These are phyloP conservation scores for Cygnus olor DNA, from an alignment of 2,797 vertebrate species.

Conservation along the genomic window DNA sequence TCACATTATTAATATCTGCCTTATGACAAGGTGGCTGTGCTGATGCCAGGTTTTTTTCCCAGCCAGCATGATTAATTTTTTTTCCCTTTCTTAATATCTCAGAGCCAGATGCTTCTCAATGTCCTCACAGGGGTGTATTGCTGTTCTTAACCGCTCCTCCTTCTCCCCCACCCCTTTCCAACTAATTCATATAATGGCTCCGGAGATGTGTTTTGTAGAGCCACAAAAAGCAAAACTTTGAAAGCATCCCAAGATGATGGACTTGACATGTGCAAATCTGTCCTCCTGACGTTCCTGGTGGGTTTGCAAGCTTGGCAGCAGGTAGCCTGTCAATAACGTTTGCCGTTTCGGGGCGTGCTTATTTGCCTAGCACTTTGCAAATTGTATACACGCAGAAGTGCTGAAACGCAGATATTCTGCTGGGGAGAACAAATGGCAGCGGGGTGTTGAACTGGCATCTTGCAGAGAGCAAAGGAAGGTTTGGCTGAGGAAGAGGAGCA, in stretches of 20 bases:
- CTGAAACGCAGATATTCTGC: constrained; percentile 46
- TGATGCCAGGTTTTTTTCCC: constrained; percentile 60
- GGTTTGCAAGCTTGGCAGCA: constrained; percentile 31
- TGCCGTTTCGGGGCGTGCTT: background rate
- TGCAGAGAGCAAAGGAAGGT: background rate
- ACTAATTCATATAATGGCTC: constrained; percentile 88
- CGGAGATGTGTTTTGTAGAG: constrained; percentile 78
- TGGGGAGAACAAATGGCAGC: background rate
- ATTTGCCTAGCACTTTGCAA: constrained; percentile 56
- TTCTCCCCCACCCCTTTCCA: background rate
- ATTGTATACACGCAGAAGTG: constrained; percentile 40
- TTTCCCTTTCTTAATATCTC: constrained; percentile 87
- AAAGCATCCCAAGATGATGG: constrained; percentile 45
- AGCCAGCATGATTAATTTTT: constrained; percentile 75
- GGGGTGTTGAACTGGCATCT: background rate
- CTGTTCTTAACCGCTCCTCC: constrained; percentile 69
- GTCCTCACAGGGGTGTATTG: constrained; percentile 79
- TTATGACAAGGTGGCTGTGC: constrained; percentile 71
- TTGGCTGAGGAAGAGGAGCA: background rate
- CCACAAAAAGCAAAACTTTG: constrained; percentile 55
- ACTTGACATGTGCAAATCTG: constrained; percentile 25
- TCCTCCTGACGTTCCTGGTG: background rate
- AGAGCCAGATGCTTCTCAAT: constrained; percentile 72
- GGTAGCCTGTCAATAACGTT: constrained; percentile 30
- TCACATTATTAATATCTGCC: constrained; percentile 69